Conservation (phyloP, 2,888 invertebrate genomes). For the Seladonia tumulorum region DNA sequence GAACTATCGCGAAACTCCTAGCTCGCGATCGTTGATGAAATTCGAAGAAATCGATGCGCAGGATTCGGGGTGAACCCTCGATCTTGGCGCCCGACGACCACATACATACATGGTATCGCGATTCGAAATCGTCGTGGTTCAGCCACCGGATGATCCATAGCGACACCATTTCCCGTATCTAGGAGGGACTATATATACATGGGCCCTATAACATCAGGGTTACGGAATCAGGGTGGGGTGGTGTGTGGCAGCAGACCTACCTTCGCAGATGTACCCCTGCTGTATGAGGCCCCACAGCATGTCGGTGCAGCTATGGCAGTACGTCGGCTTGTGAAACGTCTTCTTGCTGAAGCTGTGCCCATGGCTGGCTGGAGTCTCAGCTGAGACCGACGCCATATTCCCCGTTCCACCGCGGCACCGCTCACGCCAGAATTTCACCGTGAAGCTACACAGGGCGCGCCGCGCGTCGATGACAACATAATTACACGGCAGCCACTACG, state of each 20-base stretch:
- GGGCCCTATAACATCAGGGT: background rate
- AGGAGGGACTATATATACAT: background rate
- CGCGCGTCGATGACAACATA: conserved; percentile 74
- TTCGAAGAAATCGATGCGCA: conserved; percentile 16
- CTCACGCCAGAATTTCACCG: conserved; percentile 88
- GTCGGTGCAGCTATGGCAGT: conserved; percentile 99
- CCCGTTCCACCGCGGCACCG: conserved; percentile 86
- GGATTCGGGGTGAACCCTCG: conserved; percentile 4
- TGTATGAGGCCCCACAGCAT: conserved; percentile 99
- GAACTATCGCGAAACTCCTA: background rate
- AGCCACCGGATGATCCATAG: background rate
- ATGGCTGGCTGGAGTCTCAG: conserved; percentile 87
- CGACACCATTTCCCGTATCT: background rate
- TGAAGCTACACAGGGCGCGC: conserved; percentile 85
- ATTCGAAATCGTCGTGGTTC: too few species aligned
- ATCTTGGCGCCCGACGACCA: background rate
- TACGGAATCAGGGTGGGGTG: conserved; percentile 20
- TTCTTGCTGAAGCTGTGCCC: conserved; percentile 99
- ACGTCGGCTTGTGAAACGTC: conserved; percentile 99
- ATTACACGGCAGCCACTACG: conserved; percentile 85
- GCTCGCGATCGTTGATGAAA: background rate
- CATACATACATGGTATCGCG: background rate
- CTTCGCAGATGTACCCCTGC: conserved; percentile 99
- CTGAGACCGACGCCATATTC: conserved; percentile 86
- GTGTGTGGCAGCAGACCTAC: conserved; percentile 86